Base-by-base conservation (phyloP, 2,797 vertebrate species). In the Argyrosomus regius region DNA sequence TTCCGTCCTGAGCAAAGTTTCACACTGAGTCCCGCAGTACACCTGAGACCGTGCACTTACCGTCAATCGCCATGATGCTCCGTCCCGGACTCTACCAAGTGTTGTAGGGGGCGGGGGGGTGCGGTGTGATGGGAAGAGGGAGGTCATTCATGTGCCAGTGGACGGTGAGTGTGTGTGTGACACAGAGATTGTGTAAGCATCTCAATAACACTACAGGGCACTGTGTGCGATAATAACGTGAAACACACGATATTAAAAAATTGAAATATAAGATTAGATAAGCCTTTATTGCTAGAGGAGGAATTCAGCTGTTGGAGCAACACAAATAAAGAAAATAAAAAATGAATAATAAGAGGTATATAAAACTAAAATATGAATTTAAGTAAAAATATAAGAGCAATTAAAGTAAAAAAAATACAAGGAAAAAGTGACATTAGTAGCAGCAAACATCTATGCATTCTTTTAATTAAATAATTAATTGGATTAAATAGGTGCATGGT, bases 41-140 rank as follows among this genome's bases (percentile, higher is more conserved):
- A 94, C 92, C 90, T 90, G 93, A 95, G 88, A 92, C 81, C 86
- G 85, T 92, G 93, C 88, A 94, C 97, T 96, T 93, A 98, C 97
- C 97, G 93, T 98, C 97, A 91, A 97, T 97, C 97, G 97, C 97
- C 97, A 98, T 98, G 96, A 96, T 97, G 95, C 88, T 96, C 95
- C 91, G 92, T 93, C 92, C 93, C 87, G 95, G 96, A 95, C 95
- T 93, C 94, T 94, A 96, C 96, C 96, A 96, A 94, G 24, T 87
- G 46, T 78, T 49, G 52, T 39, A 9, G 80, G 64, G 84, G 67
- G 43, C 13, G 13, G 13, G 43, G 43, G 43, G 3, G 43, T 14
- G 43, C 13, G 13, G 65, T 6, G 76, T 64, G 81, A 31, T 60
- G 81, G 35, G 74, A 74, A 83, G 85, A 87, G 88, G 85, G 80